Evolutionary conservation across 2,888 invertebrate species (phyloP).

Genomic region (Ditula angustiorana): DNA sequence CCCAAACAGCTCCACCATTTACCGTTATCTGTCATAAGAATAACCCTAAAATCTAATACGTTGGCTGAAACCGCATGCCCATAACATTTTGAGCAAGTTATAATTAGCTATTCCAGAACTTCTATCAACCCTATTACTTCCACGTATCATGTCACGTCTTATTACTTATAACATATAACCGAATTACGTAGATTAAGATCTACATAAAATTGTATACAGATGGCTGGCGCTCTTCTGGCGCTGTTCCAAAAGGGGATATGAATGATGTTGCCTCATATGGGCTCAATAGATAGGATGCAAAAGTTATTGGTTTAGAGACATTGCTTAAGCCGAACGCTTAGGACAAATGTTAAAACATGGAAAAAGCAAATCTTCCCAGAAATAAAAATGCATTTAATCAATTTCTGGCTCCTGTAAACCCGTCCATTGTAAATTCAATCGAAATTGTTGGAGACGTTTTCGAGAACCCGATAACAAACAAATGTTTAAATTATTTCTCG

Average conservation of each 20-base stretch:
- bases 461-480: too few species aligned
- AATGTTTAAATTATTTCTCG: too few species aligned
- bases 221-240: too few species aligned
- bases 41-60: background rate
- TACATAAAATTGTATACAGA: constrained; percentile 23
- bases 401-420: too few species aligned
- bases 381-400: too few species aligned
- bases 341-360: too few species aligned
- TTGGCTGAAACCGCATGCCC: background rate
- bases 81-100: background rate
- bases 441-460: too few species aligned
- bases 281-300: constrained; percentile 29
- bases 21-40: background rate
- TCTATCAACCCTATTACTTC: background rate
- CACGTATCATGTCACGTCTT: background rate
- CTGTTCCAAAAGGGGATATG: constrained; percentile 17
- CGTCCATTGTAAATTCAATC: too few species aligned
- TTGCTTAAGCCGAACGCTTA: too few species aligned
- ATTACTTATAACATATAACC: too few species aligned
- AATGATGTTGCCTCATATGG: constrained; percentile 19
- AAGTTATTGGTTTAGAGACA: constrained; percentile 26
- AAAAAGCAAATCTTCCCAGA: too few species aligned
- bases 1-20: background rate
- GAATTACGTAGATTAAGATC: background rate
- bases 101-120: background rate